Base-by-base conservation (phyloP, 2,888 invertebrate genomes). In the Litoditis marina region DNA sequence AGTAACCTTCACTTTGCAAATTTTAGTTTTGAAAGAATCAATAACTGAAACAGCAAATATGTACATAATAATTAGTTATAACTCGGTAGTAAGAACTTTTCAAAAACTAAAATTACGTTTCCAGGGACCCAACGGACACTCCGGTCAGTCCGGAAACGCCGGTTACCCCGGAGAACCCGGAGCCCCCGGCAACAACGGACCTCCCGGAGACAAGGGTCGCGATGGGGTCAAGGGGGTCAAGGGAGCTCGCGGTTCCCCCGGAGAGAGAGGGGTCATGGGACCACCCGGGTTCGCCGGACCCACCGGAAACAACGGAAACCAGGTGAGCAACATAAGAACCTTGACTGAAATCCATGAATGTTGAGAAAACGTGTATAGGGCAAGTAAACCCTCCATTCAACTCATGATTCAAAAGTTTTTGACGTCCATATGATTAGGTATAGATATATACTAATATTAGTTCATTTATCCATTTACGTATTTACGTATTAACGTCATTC, bases 271-370 rank as follows among this genome's bases (percentile, higher is more conserved):
- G 61, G 58, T 70, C 51, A 57, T 59, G 3, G 76, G 76, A 57
- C 71, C 66, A 30, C 69, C 72, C 22, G 76, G 76, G 54, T 70
- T 67, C 57, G 68, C 66, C 50, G 73, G 73, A 55, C 67, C 65
- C 31, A 57, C 69, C n/a, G 75, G 75, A 64, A 71, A 72, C 59
- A 63, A 69, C 44, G 75, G 74, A 65, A 69, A 68, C 54, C 65
- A 60, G 34, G 46, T 55, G 44, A 63, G 34, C n/a, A n/a, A n/a
- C n/a, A n/a, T n/a, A n/a, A n/a, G n/a, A n/a, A n/a, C n/a, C n/a
- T n/a, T n/a, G n/a, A n/a, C n/a, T n/a, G n/a, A n/a, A n/a, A n/a
- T n/a, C n/a, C n/a, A n/a, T n/a, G n/a, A n/a, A n/a, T n/a, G n/a
- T n/a, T n/a, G n/a, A n/a, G n/a, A n/a, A n/a, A n/a, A n/a, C n/a